Evolutionary conservation across 2,797 vertebrate species (phyloP).

Genomic region (Pipistrellus nathusii): DNA sequence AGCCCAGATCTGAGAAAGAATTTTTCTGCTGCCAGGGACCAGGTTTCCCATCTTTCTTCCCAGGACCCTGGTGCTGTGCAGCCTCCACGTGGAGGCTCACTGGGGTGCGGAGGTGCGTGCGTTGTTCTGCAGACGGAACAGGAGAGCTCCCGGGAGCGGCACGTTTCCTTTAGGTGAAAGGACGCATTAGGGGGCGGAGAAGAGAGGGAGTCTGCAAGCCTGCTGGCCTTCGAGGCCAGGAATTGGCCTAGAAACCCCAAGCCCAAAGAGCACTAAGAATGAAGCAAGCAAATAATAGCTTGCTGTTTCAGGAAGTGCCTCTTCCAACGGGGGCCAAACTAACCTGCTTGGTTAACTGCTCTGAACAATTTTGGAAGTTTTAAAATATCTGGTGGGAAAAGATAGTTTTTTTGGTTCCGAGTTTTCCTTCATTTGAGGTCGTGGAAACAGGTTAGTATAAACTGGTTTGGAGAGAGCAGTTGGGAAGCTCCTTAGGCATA

Average conservation of each 20-base stretch:
- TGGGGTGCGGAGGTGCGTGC: neutral
- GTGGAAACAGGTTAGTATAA: neutral
- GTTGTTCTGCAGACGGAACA: neutral
- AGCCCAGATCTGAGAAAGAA: neutral
- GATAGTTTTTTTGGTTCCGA: neutral
- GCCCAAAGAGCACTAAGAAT: neutral
- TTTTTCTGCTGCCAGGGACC: neutral
- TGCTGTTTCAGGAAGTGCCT: neutral
- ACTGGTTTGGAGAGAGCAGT: neutral
- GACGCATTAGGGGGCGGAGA: neutral
- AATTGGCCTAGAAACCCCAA: neutral
- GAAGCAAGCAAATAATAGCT: neutral
- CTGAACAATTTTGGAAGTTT: neutral
- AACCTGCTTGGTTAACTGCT: neutral
- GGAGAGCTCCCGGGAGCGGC: neutral
- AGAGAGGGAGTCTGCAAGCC: neutral
- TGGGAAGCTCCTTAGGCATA: neutral
- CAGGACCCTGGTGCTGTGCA: neutral
- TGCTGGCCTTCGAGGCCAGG: neutral
- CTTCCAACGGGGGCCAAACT: neutral
- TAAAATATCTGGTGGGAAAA: neutral
- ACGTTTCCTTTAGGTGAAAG: neutral
- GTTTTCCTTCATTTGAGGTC: neutral
- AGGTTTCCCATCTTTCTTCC: neutral
- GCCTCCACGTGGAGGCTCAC: neutral